Base-by-base conservation (phyloP, 2,113 vertebrate genomes). In the Edolisoma coerulescens region DNA sequence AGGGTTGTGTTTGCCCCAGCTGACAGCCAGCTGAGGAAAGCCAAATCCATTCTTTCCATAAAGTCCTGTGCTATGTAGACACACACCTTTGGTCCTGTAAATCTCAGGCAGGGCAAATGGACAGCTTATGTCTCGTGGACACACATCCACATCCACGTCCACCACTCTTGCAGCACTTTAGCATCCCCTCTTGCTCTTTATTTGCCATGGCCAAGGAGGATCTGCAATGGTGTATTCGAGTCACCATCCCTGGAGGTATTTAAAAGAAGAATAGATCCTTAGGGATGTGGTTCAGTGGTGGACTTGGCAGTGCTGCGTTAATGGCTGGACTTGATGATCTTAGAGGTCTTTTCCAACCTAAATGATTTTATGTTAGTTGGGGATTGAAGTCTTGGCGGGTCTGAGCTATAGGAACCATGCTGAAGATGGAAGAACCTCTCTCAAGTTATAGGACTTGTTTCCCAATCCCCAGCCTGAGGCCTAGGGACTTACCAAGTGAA, bases 111-210 rank as follows among this genome's bases (percentile, higher is more conserved):
- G 2, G 12, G 37, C n/a, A 81, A 61, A 67, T 0, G 2, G 45
- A 35, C 33, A 15, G 0, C 3, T 73, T 27, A 2, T 42, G 19
- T 42, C 57, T 82, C 3, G 1, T 21, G 47, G 45, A 22, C 10
- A 16, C 7, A 12, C 23, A 23, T 37, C 50, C 1, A 1, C 30
- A 50, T 45, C 44, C 1, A 1, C 30, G 45, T 45, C 44, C 23
- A 39, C 33, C 35, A 26, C 9, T 70, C 30, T 22, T 33, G n/a
- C 33, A 70, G 15, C 24, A 39, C 6, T 24, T 21, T 63, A 33
- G 11, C 13, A 7, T 77, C 37, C 57, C 13, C 49, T 77, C 64
- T 93, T 77, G 42, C 35, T 82, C 21, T 74, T 75, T 27, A 21
- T 35, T 3, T 1, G 15, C 33, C 33, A 30, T 21, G 49, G 45